These are phyloP conservation scores for Malaclemys terrapin DNA, from an alignment of 2,113 vertebrate species.

Conservation along the genomic window DNA sequence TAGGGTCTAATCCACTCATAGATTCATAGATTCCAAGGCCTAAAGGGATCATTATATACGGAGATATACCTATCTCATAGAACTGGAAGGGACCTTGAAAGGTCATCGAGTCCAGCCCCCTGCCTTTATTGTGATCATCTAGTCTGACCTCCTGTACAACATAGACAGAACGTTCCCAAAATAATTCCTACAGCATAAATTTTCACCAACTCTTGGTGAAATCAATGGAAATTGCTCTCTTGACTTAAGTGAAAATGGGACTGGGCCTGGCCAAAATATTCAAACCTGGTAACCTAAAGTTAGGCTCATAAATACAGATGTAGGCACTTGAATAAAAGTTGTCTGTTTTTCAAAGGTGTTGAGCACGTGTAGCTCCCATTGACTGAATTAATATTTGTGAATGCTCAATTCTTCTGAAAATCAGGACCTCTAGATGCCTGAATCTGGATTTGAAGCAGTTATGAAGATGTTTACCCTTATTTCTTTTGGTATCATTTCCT, in stretches of 20 bases:
- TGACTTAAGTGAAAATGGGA: not conserved
- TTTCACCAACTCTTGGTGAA: not conserved
- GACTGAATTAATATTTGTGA: not conserved
- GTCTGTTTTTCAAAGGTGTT: not conserved
- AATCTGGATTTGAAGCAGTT: not conserved
- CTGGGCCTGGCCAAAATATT: not conserved
- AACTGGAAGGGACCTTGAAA: no score
- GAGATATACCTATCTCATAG: no score
- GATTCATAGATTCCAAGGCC: not conserved
- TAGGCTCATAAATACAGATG: not conserved
- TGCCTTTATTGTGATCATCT: not conserved
- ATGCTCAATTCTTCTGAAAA: not conserved
- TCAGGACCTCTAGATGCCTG: not conserved
- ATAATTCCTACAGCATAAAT: not conserved
- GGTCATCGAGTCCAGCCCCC: no score
- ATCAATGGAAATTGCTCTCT: not conserved
- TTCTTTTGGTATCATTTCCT: constrained; percentile 62
- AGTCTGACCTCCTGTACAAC: not conserved
- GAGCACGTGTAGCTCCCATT: accelerated
- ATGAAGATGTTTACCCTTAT: not conserved
- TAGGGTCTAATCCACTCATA: not conserved
- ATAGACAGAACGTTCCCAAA: not conserved
- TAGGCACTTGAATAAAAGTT: not conserved
- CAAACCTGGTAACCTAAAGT: not conserved
- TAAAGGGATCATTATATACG: not conserved